Conservation (phyloP, 2,888 invertebrate species). For the Plusia festucae region DNA sequence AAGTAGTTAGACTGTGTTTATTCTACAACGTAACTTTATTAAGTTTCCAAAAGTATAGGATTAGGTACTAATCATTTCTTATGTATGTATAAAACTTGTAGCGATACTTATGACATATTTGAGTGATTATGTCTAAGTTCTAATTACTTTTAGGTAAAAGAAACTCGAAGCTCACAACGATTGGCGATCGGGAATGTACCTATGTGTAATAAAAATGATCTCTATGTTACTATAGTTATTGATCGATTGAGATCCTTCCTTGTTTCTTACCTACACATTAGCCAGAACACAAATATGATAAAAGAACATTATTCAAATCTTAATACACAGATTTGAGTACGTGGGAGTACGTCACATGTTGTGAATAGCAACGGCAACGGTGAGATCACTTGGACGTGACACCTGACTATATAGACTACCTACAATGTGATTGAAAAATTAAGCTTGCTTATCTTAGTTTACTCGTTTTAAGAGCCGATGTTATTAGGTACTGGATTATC, state of each 20-base stretch:
- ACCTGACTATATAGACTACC: not conserved
- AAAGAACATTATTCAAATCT: not conserved
- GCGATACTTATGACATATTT: too few relatives aligned
- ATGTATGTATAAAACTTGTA: too few relatives aligned
- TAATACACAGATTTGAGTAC: not conserved
- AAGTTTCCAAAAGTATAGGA: too few relatives aligned
- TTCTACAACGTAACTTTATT: too few relatives aligned
- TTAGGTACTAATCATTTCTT: too few relatives aligned
- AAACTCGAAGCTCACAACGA: too few relatives aligned
- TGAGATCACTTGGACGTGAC: not conserved
- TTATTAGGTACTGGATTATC: not conserved
- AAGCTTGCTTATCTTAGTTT: not conserved
- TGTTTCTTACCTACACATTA: not conserved
- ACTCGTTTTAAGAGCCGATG: not conserved
- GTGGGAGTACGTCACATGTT: not conserved
- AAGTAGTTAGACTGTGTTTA: too few relatives aligned
- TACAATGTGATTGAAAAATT: not conserved
- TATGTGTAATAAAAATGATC: not conserved
- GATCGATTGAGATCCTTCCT: not conserved
- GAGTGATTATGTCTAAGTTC: too few relatives aligned
- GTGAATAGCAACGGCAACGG: not conserved
- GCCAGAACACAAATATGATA: not conserved
- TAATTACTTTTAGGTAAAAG: too few relatives aligned
- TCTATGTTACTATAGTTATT: not conserved
- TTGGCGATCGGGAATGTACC: too few relatives aligned